phyloP scores from a whole-genome alignment of 2,113 vertebrate genomes.

The Dasyprocta punctata region DNA sequence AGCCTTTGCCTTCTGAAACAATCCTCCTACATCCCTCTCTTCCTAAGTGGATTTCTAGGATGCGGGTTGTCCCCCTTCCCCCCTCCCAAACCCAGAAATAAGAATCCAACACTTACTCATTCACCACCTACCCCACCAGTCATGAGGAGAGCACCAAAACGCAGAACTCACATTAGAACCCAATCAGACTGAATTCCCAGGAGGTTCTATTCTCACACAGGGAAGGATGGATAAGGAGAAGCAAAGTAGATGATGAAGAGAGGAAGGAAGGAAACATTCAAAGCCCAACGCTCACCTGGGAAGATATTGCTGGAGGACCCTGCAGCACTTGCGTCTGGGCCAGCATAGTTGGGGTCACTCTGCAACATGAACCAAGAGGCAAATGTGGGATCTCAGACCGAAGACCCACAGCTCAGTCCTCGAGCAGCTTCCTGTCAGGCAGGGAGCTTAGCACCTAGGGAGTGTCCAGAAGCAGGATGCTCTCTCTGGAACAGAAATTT shows the following conservation, averaged over 20 bases:
- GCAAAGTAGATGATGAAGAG: background rate
- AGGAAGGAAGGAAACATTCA: background rate
- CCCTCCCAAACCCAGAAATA: background rate
- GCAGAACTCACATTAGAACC: background rate
- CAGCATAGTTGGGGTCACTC: background rate
- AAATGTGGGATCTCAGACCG: background rate
- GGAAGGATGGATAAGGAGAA: background rate
- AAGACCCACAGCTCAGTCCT: background rate
- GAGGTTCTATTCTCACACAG: constrained; percentile 8
- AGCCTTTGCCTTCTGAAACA: background rate
- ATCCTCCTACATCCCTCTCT: background rate
- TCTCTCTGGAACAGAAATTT: background rate
- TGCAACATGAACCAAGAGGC: background rate
- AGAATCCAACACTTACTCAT: background rate
- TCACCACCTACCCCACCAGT: background rate
- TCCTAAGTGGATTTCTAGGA: background rate
- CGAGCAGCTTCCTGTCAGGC: background rate
- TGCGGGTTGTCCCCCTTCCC: accelerated
- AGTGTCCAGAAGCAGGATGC: background rate
- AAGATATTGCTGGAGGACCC: background rate
- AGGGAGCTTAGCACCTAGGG: background rate
- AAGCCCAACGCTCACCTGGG: no score
- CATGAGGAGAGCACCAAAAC: background rate
- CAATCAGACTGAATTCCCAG: background rate
- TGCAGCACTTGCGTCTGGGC: accelerated